Conservation (phyloP, 2,888 invertebrate species). For the Leptopterna dolabrata region DNA sequence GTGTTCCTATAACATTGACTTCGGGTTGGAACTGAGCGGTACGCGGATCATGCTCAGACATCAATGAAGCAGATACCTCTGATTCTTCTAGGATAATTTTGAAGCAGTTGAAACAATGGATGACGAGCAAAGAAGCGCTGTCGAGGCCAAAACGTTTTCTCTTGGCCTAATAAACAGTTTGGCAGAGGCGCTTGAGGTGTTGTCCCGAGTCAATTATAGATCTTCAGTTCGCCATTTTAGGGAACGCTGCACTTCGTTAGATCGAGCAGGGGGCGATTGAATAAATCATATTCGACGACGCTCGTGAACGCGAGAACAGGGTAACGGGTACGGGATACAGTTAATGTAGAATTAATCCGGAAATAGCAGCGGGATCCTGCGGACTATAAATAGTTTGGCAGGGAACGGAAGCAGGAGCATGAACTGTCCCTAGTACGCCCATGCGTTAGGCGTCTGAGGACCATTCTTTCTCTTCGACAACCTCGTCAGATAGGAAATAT, state of each 20-base stretch:
- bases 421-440: too few species aligned
- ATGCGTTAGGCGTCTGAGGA: too few species aligned
- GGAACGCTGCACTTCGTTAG: constrained; percentile 12
- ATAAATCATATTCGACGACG: not conserved
- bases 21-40: too few species aligned
- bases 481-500: too few species aligned
- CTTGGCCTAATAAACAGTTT: constrained; percentile 36
- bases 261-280: not conserved
- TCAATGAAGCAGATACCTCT: too few species aligned
- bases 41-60: too few species aligned
- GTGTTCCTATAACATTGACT: too few species aligned
- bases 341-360: not conserved
- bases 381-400: not conserved
- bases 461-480: too few species aligned
- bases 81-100: too few species aligned
- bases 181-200: constrained; percentile 8
- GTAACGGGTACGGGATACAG: not conserved
- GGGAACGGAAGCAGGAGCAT: not conserved
- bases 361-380: not conserved
- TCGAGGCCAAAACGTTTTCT: constrained; percentile 23
- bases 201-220: constrained; percentile 23
- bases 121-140: not conserved
- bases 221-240: constrained; percentile 9
- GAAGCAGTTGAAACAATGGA: constrained; percentile 16
- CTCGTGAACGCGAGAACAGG: not conserved